Conservation (phyloP, 2,797 vertebrate genomes). For the Pelobates cultripes region DNA sequence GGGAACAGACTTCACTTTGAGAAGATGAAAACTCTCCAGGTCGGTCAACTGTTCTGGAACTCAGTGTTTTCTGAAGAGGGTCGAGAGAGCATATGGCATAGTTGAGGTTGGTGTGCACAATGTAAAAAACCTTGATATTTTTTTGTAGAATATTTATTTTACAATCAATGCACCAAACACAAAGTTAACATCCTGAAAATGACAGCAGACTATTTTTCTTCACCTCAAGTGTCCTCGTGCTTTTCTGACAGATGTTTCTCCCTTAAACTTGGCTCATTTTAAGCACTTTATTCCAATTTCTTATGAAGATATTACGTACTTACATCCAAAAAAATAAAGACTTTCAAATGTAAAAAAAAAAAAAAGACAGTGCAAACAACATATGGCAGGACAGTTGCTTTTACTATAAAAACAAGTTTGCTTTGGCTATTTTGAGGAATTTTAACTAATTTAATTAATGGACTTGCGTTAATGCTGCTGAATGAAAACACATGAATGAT, state of each 20-base stretch:
- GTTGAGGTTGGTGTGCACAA: too few relatives aligned
- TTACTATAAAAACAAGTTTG: background rate
- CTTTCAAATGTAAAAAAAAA: background rate
- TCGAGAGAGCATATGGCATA: too few relatives aligned
- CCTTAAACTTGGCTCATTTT: conserved; percentile 18
- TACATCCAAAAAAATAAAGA: background rate
- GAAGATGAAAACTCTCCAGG: too few relatives aligned
- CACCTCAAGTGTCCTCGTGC: background rate
- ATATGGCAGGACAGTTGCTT: conserved; percentile 8
- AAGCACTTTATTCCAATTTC: background rate
- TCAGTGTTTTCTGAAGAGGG: too few relatives aligned
- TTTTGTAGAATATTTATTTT: background rate
- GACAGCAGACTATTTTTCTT: background rate
- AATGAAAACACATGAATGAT: too few relatives aligned
- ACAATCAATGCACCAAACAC: background rate
- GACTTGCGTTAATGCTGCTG: too few relatives aligned
- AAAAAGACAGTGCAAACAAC: background rate
- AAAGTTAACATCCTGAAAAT: background rate
- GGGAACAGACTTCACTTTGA: too few relatives aligned
- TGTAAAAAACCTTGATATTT: too few relatives aligned
- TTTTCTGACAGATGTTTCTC: conserved; percentile 31
- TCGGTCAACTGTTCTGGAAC: too few relatives aligned
- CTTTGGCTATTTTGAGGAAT: background rate
- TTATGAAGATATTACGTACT: conserved; percentile 6
- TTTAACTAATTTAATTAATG: too few relatives aligned